Conservation (phyloP, 64 coral and sea anemone species). For the Actinia tenebrosa region DNA sequence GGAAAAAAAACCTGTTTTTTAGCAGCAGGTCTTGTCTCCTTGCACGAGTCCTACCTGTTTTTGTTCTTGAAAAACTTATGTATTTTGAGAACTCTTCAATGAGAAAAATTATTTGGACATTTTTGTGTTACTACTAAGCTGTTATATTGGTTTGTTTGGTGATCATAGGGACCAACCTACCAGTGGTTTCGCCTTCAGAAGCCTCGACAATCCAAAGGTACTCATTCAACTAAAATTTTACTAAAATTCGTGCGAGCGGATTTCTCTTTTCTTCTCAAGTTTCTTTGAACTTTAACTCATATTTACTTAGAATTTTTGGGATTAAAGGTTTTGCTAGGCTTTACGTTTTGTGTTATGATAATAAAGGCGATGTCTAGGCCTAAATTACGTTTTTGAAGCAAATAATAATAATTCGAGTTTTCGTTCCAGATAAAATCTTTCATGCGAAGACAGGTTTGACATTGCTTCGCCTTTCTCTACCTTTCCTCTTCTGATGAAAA, state of each 20-base stretch:
- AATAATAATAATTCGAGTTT: neutral
- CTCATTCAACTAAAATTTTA: neutral
- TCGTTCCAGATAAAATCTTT: neutral
- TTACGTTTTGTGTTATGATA: neutral
- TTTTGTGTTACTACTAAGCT: neutral
- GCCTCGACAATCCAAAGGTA: slow-evolving; percentile 18
- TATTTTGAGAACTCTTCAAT: neutral
- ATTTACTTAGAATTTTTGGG: neutral
- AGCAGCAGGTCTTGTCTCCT: neutral
- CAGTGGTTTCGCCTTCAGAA: slow-evolving; percentile 5
- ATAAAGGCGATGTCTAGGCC: neutral
- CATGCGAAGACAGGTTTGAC: neutral
- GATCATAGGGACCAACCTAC: slow-evolving; percentile 19
- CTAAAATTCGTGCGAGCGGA: neutral
- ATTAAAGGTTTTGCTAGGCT: neutral
- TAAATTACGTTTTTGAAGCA: neutral
- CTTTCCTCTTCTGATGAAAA: neutral
- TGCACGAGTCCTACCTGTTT: neutral
- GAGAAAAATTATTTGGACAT: neutral
- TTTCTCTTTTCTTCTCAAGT: neutral
- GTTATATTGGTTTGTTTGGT: neutral
- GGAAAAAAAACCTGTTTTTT: slow-evolving; percentile 1
- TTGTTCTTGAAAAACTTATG: neutral
- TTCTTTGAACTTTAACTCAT: neutral
- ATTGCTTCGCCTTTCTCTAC: neutral